Evolutionary conservation across 2,888 invertebrate genomes (phyloP).

Genomic region (Troilus luridus): DNA sequence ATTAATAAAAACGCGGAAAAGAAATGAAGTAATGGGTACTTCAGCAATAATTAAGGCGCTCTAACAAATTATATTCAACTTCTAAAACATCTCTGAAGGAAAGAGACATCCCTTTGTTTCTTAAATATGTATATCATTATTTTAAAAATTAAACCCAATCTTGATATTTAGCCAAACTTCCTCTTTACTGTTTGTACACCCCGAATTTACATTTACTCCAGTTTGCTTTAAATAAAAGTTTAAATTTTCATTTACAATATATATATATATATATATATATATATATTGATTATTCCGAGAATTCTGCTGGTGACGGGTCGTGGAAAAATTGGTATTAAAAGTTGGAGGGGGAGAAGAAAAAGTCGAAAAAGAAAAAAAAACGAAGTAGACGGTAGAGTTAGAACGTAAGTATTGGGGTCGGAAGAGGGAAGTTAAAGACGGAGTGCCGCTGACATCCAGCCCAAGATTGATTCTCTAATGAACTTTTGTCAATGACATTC

Average conservation of each 20-base stretch:
- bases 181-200: too few relatives aligned
- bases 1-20: too few relatives aligned
- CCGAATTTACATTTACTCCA: too few relatives aligned
- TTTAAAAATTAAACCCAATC: too few relatives aligned
- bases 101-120: too few relatives aligned
- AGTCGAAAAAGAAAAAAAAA: neutral
- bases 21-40: too few relatives aligned
- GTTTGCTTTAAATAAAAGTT: neutral
- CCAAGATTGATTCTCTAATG: constrained; percentile 18
- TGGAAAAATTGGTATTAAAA: constrained; percentile 16
- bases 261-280: too few relatives aligned
- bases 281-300: neutral
- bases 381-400: neutral
- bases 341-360: neutral
- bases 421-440: neutral
- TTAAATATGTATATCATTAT: too few relatives aligned
- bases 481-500: constrained; percentile 34
- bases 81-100: too few relatives aligned
- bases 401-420: constrained; percentile 12
- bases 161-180: too few relatives aligned
- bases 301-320: neutral
- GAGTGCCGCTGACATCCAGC: neutral
- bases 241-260: neutral
- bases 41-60: too few relatives aligned
- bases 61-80: too few relatives aligned